Evolutionary conservation across 2,113 vertebrate species (phyloP).

Genomic region (Gambusia affinis): DNA sequence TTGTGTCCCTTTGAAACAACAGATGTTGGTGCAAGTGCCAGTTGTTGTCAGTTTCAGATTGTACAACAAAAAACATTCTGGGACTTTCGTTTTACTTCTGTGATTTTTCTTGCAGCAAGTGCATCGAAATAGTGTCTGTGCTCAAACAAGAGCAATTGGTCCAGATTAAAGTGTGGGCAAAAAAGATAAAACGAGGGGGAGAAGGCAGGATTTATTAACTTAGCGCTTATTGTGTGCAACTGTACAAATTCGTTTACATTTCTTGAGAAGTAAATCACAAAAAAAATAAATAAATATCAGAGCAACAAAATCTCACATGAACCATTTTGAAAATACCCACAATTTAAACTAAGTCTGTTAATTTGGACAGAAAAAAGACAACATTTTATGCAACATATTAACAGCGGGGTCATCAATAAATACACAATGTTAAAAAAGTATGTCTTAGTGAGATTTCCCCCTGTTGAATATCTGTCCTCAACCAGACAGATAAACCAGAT

Average conservation of each 20-base stretch:
- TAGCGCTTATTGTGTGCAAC: not conserved
- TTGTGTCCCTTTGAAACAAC: not conserved
- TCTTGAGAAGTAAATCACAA: no score
- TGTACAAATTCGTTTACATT: no score
- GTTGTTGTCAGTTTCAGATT: not conserved
- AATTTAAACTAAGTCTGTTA: no score
- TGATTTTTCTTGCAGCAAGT: not conserved
- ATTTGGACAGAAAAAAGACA: no score
- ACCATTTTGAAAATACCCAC: no score
- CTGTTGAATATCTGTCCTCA: not conserved
- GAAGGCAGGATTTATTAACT: not conserved
- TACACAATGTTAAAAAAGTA: not conserved
- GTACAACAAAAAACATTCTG: not conserved
- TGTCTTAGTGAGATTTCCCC: not conserved
- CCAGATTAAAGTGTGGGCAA: not conserved
- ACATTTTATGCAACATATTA: not conserved
- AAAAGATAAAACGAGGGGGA: not conserved
- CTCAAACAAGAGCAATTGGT: not conserved
- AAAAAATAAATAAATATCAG: no score
- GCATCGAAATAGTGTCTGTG: not conserved
- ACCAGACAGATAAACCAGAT: not conserved
- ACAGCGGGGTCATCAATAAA: no score
- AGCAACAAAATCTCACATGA: no score
- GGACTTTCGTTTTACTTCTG: not conserved
- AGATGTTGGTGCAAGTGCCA: not conserved